These are phyloP conservation scores for Odiellus spinosus DNA, from an alignment of 2,888 invertebrate species.

Conservation along the genomic window DNA sequence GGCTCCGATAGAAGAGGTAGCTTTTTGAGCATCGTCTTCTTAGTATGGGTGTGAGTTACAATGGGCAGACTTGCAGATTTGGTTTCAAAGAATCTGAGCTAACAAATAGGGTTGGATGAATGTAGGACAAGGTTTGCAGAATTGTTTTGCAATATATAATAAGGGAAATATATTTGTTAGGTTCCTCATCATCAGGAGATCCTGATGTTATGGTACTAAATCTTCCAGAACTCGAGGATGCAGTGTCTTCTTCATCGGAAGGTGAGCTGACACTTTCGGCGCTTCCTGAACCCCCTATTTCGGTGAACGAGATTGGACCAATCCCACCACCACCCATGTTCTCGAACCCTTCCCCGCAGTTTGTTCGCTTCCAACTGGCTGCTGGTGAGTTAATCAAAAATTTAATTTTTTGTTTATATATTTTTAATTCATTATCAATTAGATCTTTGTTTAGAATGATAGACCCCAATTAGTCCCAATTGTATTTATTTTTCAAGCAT, in stretches of 20 bases:
- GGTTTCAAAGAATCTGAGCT: no score
- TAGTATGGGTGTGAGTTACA: no score
- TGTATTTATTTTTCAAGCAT: no score
- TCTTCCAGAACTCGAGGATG: constrained; percentile 14
- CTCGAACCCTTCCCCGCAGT: constrained; percentile 22
- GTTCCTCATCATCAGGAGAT: not conserved
- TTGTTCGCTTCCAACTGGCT: constrained; percentile 11
- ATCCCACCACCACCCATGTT: constrained; percentile 91
- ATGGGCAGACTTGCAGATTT: no score
- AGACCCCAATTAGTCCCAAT: no score
- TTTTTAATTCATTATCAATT: not conserved
- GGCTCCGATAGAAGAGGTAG: no score
- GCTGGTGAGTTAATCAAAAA: constrained; percentile 7
- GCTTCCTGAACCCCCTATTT: constrained; percentile 79
- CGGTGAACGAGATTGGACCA: constrained; percentile 79
- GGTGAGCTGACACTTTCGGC: constrained; percentile 47
- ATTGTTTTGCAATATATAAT: no score
- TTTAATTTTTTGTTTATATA: not conserved
- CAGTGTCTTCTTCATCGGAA: constrained; percentile 4
- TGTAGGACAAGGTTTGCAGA: no score
- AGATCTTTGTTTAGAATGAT: no score
- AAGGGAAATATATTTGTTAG: no score
- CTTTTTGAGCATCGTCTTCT: no score
- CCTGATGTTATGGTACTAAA: constrained; percentile 2
- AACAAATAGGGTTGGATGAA: no score